Evolutionary conservation across 2,113 vertebrate genomes (phyloP).

Genomic region (Neotoma lepida): DNA sequence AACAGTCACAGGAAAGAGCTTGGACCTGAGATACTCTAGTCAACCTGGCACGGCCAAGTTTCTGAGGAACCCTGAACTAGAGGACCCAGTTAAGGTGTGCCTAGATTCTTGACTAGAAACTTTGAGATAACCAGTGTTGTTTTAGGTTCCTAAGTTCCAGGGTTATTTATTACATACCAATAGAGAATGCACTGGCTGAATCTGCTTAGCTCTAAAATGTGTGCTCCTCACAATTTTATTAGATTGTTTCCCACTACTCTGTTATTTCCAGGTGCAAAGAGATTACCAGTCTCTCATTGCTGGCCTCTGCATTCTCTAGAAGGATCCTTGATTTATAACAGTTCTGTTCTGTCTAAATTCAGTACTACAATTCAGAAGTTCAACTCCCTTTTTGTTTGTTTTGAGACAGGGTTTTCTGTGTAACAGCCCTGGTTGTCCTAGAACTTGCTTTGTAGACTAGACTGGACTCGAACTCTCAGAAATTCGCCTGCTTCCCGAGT

Average conservation of each 20-base stretch:
- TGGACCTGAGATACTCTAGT: background rate
- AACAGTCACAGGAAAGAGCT: background rate
- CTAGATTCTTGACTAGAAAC: slow-evolving; percentile 26
- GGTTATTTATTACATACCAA: slow-evolving; percentile 1
- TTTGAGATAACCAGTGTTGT: background rate
- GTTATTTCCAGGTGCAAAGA: background rate
- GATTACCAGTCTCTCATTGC: background rate
- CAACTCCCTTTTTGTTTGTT: background rate
- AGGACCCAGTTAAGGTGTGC: background rate
- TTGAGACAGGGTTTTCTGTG: background rate
- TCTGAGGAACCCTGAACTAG: slow-evolving; percentile 16
- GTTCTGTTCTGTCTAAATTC: slow-evolving; percentile 14
- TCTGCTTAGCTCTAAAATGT: slow-evolving; percentile 31
- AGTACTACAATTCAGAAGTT: slow-evolving; percentile 43
- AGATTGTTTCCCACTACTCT: background rate
- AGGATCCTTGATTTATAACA: background rate
- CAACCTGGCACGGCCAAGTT: background rate
- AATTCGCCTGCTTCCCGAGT: background rate
- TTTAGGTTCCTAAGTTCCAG: slow-evolving; percentile 1
- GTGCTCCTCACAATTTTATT: slow-evolving; percentile 30
- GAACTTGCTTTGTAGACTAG: background rate
- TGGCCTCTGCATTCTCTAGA: background rate
- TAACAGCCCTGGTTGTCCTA: background rate
- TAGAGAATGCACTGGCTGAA: background rate
- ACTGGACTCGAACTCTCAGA: background rate